Evolutionary conservation across 2,113 vertebrate genomes (phyloP).

Genomic region (Cyprinus carpio): DNA sequence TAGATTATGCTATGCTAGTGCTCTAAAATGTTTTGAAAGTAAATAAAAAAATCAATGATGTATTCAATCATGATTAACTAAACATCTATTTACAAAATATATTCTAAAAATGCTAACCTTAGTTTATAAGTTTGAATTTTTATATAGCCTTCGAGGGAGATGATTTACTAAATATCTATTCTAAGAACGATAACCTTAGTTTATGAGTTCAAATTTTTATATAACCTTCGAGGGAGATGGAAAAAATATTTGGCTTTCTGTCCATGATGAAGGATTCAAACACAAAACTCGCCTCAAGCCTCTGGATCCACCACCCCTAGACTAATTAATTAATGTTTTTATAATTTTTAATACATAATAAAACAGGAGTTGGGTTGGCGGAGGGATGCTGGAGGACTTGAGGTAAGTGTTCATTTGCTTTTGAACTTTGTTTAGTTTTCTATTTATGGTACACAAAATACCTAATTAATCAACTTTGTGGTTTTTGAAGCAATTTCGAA

Average conservation of each 20-base stretch:
- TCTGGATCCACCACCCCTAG: background rate
- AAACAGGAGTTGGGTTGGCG: background rate
- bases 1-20: background rate
- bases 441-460: background rate
- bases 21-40: background rate
- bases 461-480: background rate
- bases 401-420: background rate
- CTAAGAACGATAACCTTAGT: no score
- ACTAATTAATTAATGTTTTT: slow-evolving; percentile 11
- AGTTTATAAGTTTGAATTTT: background rate
- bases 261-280: background rate
- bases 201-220: no score
- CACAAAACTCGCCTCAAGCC: background rate
- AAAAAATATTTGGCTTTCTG: background rate
- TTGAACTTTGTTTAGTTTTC: background rate
- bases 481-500: background rate
- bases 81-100: no score
- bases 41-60: background rate
- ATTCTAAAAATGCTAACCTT: background rate
- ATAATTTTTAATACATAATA: slow-evolving; percentile 14
- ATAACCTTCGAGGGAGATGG: background rate
- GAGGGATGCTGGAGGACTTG: background rate
- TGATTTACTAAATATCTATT: background rate
- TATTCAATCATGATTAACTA: background rate
- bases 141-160: background rate